A percentile compares a stretch with the other conserved stretches of the same genome.
These are phyloP conservation scores for Porites australiensis DNA, from an alignment of 64 coral and sea anemone genomes.

Conservation along the genomic window DNA sequence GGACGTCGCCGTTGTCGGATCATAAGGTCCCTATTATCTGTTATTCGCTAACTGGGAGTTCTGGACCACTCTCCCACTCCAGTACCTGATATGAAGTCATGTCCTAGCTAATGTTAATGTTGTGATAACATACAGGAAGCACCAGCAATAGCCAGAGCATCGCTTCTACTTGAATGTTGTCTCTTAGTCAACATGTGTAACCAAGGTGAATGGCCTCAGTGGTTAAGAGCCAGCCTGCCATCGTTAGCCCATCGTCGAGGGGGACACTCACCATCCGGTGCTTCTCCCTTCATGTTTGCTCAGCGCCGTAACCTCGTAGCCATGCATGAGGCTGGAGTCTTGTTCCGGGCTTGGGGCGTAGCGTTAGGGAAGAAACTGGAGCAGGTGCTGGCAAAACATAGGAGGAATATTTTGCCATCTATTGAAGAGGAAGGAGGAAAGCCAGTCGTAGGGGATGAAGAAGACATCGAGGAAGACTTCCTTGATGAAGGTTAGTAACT, in stretches of 20 bases:
- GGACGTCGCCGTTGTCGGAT: too few species aligned
- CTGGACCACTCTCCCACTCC: too few species aligned
- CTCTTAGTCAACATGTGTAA: conserved; percentile 86
- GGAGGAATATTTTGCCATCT: conserved; percentile 39
- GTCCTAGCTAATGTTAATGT: not conserved
- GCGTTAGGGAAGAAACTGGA: conserved; percentile 86
- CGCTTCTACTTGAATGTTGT: conserved; percentile 83
- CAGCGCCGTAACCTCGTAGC: conserved; percentile 85
- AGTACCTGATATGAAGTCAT: not conserved
- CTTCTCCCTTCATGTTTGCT: conserved; percentile 60
- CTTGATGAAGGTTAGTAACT: conserved; percentile 85
- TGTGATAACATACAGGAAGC: conserved; percentile 68
- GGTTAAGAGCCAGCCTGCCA: conserved; percentile 76
- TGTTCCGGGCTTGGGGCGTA: conserved; percentile 89
- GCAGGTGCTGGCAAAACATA: conserved; percentile 70
- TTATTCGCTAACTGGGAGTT: too few species aligned
- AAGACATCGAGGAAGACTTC: conserved; percentile 86
- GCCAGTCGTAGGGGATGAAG: conserved; percentile 30
- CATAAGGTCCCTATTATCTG: too few species aligned
- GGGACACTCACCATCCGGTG: conserved; percentile 45
- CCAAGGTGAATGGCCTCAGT: conserved; percentile 87
- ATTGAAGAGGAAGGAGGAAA: conserved; percentile 84
- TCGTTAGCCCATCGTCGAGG: conserved; percentile 67
- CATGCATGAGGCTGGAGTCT: conserved; percentile 89
- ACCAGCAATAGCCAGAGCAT: conserved; percentile 84